Conservation (phyloP, 37 sponge, comb jelly and placozoan species). For the Corticium candelabrum region DNA sequence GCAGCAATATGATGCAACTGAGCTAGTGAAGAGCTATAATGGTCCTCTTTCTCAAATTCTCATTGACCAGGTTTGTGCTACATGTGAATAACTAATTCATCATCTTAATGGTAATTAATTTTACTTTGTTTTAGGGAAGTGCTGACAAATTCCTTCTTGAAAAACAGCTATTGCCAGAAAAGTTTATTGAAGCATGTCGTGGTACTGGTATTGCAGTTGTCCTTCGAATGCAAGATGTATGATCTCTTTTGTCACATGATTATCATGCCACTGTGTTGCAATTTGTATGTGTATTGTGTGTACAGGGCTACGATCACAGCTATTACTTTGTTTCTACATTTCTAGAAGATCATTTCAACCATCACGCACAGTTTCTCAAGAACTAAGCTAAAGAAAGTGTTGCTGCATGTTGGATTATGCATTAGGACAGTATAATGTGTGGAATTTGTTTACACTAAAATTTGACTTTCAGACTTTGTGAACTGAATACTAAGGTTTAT, state of each 20-base stretch:
- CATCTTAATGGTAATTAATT: background rate
- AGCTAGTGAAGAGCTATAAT: conserved; percentile 59
- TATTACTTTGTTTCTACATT: conserved; percentile 86
- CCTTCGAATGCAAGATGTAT: conserved; percentile 62
- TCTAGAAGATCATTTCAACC: conserved; percentile 80
- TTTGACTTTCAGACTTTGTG: too few species aligned
- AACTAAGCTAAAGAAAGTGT: too few species aligned
- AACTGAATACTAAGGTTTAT: too few species aligned
- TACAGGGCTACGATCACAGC: conserved; percentile 88
- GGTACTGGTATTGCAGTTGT: conserved; percentile 42
- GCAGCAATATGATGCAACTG: conserved; percentile 82
- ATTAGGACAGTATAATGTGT: too few species aligned
- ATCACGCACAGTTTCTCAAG: conserved; percentile 70
- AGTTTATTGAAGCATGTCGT: conserved; percentile 61
- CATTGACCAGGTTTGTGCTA: conserved; percentile 62
- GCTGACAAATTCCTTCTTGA: conserved; percentile 46
- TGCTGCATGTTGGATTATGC: too few species aligned
- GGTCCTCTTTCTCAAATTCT: conserved; percentile 68
- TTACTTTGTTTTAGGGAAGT: conserved; percentile 21
- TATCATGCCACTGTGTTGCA: background rate
- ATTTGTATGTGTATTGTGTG: background rate
- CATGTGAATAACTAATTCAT: background rate
- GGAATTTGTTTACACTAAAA: too few species aligned
- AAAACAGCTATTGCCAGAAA: conserved; percentile 67
- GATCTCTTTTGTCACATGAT: background rate